These are phyloP conservation scores for Drosophila prolongata DNA, from an alignment of 2,888 invertebrate genomes.

Conservation along the genomic window DNA sequence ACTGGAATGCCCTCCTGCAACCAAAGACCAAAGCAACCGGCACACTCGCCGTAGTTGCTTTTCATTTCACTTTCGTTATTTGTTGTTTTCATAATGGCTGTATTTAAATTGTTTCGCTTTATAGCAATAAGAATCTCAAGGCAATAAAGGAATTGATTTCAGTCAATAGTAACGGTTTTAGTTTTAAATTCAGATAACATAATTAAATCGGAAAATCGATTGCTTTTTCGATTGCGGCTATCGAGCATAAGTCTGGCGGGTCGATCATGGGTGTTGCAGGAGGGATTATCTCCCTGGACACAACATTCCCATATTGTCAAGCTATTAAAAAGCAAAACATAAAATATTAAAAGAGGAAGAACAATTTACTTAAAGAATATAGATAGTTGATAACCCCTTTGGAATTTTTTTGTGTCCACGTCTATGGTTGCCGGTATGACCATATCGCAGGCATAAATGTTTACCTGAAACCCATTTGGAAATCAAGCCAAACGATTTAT, in stretches of 20 bases:
- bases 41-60: constrained; percentile 16
- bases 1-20: constrained; percentile 13
- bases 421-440: constrained; percentile 7
- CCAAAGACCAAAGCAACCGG: constrained; percentile 68
- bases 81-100: constrained; percentile 67
- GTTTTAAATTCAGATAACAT: constrained; percentile 1
- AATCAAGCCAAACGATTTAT: background rate
- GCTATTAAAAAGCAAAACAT: background rate
- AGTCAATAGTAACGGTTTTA: background rate
- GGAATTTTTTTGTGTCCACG: background rate
- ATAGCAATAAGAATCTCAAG: constrained; percentile 38
- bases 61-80: constrained; percentile 66
- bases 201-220: background rate
- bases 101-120: constrained; percentile 47
- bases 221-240: background rate
- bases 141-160: constrained; percentile 57
- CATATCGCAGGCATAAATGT: background rate
- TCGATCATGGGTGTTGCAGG: too few relatives aligned
- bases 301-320: background rate
- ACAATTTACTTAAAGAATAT: background rate
- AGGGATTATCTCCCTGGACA: too few relatives aligned
- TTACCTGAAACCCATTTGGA: background rate
- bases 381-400: background rate
- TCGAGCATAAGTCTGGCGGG: background rate
- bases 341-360: background rate